phyloP scores from a whole-genome alignment of 1,140 invertebrate genomes.

The Euwallacea similis region DNA sequence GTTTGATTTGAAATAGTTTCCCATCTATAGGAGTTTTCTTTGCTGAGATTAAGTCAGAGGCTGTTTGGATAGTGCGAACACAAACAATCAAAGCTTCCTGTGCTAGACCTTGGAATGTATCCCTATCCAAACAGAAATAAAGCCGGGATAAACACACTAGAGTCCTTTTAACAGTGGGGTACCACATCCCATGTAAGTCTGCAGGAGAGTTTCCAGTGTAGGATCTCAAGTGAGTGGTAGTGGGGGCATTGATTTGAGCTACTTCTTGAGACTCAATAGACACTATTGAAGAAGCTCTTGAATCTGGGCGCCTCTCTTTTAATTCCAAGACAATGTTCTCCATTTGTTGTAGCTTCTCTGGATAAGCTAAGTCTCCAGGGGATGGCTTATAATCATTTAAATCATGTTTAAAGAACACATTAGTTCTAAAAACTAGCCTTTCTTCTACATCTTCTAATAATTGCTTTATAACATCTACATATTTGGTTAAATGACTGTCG shows the following conservation, averaged over 20 bases:
- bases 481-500: constrained; percentile 77
- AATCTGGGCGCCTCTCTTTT: constrained; percentile 64
- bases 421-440: constrained; percentile 91
- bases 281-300: constrained; percentile 63
- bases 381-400: constrained; percentile 88
- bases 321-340: constrained; percentile 78
- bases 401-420: constrained; percentile 92
- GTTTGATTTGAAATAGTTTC: constrained; percentile 96
- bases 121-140: constrained; percentile 91
- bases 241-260: constrained; percentile 58
- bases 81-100: constrained; percentile 93
- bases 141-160: constrained; percentile 93
- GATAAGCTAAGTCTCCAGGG: constrained; percentile 94
- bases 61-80: constrained; percentile 84
- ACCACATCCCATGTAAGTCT: constrained; percentile 99
- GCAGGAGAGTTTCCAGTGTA: constrained; percentile 60
- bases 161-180: constrained; percentile 93
- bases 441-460: constrained; percentile 96
- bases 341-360: constrained; percentile 98
- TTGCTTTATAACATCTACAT: constrained; percentile 82
- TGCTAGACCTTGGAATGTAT: constrained; percentile 94
- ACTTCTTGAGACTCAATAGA: constrained; percentile 72
- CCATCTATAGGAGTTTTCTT: constrained; percentile 81
- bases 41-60: constrained; percentile 69
- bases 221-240: constrained; percentile 48